phyloP scores from a whole-genome alignment of 1,140 invertebrate genomes.

The Rhynchophorus ferrugineus region DNA sequence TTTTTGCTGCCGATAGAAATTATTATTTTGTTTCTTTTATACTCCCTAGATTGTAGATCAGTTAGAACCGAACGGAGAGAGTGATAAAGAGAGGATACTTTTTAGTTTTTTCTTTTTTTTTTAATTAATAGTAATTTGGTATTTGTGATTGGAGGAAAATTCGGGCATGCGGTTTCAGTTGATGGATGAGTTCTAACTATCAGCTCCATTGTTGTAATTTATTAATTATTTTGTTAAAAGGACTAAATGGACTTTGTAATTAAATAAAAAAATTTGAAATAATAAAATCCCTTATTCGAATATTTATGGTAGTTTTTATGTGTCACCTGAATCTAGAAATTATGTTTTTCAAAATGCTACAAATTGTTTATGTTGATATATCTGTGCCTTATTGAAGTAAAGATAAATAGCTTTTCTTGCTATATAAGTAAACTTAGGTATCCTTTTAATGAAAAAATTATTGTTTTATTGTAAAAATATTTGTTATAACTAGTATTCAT shows the following conservation, averaged over 20 bases:
- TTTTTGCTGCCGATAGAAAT: conserved; percentile 28
- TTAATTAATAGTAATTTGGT: conserved; percentile 4
- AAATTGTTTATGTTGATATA: no score
- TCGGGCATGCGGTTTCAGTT: conserved; percentile 1
- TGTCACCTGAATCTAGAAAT: no score
- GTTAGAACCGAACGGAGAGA: conserved; percentile 17
- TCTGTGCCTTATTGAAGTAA: no score
- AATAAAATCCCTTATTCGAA: not conserved
- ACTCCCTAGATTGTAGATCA: conserved; percentile 19
- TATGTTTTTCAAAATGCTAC: no score
- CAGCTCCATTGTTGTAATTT: conserved; percentile 21
- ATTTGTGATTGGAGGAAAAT: not conserved
- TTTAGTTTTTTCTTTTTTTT: conserved; percentile 18
- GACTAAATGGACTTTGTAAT: conserved; percentile 15
- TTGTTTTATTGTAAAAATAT: no score
- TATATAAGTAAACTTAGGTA: no score
- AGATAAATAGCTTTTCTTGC: no score
- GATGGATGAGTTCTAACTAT: conserved; percentile 6
- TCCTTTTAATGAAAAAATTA: no score
- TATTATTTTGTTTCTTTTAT: conserved; percentile 24
- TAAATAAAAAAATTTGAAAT: conserved; percentile 4
- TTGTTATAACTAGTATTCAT: no score
- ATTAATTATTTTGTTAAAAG: conserved; percentile 15
- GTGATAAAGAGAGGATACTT: no score
- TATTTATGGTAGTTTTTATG: not conserved